Base-by-base conservation (phyloP, 2,113 vertebrate genomes). In the Lota lota region DNA sequence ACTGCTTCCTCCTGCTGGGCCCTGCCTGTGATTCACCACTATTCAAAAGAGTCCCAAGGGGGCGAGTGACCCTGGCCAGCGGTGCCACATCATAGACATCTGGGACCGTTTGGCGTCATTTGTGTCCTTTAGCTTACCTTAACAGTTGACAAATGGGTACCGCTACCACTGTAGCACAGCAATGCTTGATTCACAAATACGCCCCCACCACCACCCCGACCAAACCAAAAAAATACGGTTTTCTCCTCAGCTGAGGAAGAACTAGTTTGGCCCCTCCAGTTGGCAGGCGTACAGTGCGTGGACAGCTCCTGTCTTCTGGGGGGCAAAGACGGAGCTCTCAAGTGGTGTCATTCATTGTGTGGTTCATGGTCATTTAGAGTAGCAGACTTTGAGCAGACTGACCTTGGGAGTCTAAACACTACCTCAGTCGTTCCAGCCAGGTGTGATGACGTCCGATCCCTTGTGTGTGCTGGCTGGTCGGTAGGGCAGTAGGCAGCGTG, bases 161-260 rank as follows among this genome's bases (percentile, higher is more conserved):
- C 14, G 58, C 58, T 10, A 33, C 58, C 3, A 22, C 20, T 60
- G 18, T 58, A 21, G 40, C 11, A 2, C 40, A 47, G 10, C 10
- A 5, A 11, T 47, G 40, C 40, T 47, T 47, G 40, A 47, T 47
- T 47, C 40, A 47, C 40, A 47, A 47, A 47, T 47, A 47, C 40
- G 2, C 40, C 40, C 40, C 28, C 40, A 47, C 40, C 40, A 47
- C 40, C 40, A 47, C 40, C 40, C 8, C 40, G 1, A 47, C 40
- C 28, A 62, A 28, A 10, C 1, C 61, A 10, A 24, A 50, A 53
- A 16, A 64, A 51, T 70, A 64, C n/a, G 22, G 47, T 57, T 11
- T 47, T 69, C n/a, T 56, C 70, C 47, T 14, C 87, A 94, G 92
- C 77, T 84, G 73, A 91, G 90, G 91, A 87, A 94, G 87, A 92